These are phyloP conservation scores for Aulostomus chinensis DNA, from an alignment of 2,797 vertebrate species.

Conservation along the genomic window DNA sequence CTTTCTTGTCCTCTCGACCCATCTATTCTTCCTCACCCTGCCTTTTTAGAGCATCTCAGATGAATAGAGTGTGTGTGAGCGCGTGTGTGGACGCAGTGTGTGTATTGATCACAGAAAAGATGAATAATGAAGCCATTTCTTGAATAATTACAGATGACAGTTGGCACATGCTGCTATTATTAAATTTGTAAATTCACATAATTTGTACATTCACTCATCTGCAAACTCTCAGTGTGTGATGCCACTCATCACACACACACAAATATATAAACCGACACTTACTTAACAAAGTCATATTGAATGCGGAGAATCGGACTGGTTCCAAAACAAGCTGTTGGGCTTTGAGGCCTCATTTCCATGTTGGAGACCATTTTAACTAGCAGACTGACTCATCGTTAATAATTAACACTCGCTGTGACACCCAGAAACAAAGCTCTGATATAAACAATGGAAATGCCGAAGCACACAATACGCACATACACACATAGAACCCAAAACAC, in stretches of 20 bases:
- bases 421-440: slow-evolving; percentile 52
- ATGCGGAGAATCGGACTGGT: slow-evolving; percentile 62
- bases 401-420: slow-evolving; percentile 68
- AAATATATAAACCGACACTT: slow-evolving; percentile 1
- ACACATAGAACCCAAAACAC: slow-evolving; percentile 10
- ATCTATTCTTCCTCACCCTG: slow-evolving; percentile 30
- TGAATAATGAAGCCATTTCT: slow-evolving; percentile 61
- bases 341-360: slow-evolving; percentile 73
- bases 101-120: slow-evolving; percentile 47
- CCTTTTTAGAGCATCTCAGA: slow-evolving; percentile 30
- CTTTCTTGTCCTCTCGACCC: slow-evolving; percentile 33
- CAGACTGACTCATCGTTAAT: slow-evolving; percentile 67
- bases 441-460: slow-evolving; percentile 30
- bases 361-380: slow-evolving; percentile 67
- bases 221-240: slow-evolving; percentile 20
- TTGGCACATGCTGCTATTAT: slow-evolving; percentile 51
- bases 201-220: slow-evolving; percentile 28
- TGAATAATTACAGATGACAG: slow-evolving; percentile 47
- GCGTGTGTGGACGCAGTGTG: background rate
- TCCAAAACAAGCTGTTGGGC: slow-evolving; percentile 69
- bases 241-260: background rate
- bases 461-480: slow-evolving; percentile 21
- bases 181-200: slow-evolving; percentile 62
- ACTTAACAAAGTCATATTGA: slow-evolving; percentile 53
- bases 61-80: slow-evolving; percentile 13